Evolutionary conservation across 2,113 vertebrate species (phyloP).

Genomic region (Lagopus muta): DNA sequence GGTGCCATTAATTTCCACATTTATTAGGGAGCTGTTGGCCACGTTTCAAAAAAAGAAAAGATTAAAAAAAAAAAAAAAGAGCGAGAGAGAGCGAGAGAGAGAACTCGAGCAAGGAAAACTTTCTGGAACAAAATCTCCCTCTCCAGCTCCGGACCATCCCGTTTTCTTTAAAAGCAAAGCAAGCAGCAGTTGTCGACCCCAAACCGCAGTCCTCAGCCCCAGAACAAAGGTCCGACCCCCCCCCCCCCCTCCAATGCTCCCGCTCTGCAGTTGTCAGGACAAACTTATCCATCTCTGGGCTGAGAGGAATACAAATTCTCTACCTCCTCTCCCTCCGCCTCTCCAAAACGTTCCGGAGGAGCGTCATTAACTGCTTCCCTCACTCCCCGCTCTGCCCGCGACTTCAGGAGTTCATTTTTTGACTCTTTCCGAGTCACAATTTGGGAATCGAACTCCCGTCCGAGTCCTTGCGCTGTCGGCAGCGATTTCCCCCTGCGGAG

Average conservation of each 20-base stretch:
- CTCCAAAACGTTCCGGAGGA: not conserved
- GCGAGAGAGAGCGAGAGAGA: too few relatives aligned
- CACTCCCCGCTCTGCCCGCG: not conserved
- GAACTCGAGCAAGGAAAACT: not conserved
- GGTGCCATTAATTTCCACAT: not conserved
- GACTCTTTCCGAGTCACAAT: not conserved
- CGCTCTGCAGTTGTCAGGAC: constrained; percentile 49
- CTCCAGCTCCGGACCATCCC: not conserved
- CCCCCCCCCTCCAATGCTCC: not conserved
- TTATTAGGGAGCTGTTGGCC: not conserved
- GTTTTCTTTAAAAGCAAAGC: not conserved
- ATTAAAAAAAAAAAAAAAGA: fast-evolving
- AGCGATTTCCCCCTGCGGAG: not conserved
- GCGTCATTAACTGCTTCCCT: not conserved
- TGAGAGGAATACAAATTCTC: constrained; percentile 8
- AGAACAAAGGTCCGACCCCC: constrained; percentile 41
- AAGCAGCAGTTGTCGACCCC: not conserved
- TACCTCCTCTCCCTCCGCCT: not conserved
- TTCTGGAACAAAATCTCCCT: not conserved
- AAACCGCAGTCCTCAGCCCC: not conserved
- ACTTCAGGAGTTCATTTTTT: not conserved
- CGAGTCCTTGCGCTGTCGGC: not conserved
- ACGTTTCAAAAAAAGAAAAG: not conserved
- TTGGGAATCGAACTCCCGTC: not conserved
- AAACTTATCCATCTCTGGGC: constrained; percentile 10